These are phyloP conservation scores for Diarsia brunnea DNA, from an alignment of 2,888 invertebrate genomes.

Conservation along the genomic window DNA sequence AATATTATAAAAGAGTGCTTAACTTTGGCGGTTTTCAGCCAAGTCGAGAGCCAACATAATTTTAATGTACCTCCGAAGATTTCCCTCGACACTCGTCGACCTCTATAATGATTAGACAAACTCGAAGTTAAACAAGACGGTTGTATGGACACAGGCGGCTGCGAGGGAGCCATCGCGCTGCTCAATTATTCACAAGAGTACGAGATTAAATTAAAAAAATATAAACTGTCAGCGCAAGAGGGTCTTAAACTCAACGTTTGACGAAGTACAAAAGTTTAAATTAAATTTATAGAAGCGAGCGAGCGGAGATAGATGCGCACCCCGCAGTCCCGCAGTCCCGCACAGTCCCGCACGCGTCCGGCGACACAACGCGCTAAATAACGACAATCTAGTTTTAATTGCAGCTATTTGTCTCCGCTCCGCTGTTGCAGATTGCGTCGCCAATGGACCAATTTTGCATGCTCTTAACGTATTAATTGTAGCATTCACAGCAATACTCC, in stretches of 20 bases:
- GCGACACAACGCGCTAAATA: slow-evolving; percentile 72
- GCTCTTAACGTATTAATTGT: slow-evolving; percentile 74
- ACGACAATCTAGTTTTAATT: slow-evolving; percentile 84
- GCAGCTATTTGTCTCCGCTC: slow-evolving; percentile 77
- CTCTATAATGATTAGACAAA: slow-evolving; percentile 78
- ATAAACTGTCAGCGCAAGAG: slow-evolving; percentile 73
- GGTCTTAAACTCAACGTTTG: slow-evolving; percentile 75
- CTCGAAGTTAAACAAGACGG: slow-evolving; percentile 69
- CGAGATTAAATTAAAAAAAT: slow-evolving; percentile 80
- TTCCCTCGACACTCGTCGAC: slow-evolving; percentile 80
- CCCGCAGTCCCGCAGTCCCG: slow-evolving; percentile 67
- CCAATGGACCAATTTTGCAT: slow-evolving; percentile 64
- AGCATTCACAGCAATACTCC: slow-evolving; percentile 21
- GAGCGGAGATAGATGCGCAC: slow-evolving; percentile 72
- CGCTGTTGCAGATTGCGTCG: slow-evolving; percentile 71
- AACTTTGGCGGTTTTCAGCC: slow-evolving; percentile 50
- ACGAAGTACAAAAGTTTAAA: slow-evolving; percentile 85
- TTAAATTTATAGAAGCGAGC: slow-evolving; percentile 81
- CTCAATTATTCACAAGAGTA: slow-evolving; percentile 74
- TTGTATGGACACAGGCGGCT: slow-evolving; percentile 67
- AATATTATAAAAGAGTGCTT: slow-evolving; percentile 56
- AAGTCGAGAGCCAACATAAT: slow-evolving; percentile 67
- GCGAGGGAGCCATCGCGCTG: slow-evolving; percentile 63
- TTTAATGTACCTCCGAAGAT: slow-evolving; percentile 75
- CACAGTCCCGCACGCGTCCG: slow-evolving; percentile 70